phyloP scores from a whole-genome alignment of 2,113 vertebrate genomes.

The Pontoporia blainvillei region DNA sequence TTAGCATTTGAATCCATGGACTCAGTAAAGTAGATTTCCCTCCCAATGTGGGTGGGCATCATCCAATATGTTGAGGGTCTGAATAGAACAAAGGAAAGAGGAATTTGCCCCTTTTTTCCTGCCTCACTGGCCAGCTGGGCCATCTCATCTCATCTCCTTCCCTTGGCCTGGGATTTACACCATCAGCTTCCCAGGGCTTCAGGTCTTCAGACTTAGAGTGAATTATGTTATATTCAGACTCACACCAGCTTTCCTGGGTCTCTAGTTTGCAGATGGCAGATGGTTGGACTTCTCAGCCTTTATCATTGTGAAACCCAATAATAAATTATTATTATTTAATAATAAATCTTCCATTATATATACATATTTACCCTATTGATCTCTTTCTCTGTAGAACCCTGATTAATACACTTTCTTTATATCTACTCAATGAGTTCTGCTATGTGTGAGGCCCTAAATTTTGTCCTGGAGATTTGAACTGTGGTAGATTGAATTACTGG shows the following conservation, averaged over 20 bases:
- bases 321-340: not conserved
- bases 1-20: not conserved
- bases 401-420: not conserved
- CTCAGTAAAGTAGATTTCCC: not conserved
- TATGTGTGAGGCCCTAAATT: not conserved
- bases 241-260: not conserved
- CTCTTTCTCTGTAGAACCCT: not conserved
- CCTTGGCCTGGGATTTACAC: not conserved
- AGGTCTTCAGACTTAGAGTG: not conserved
- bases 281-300: not conserved
- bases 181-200: not conserved
- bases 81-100: not conserved
- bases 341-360: not conserved
- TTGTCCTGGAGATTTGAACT: not conserved
- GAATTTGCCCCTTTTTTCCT: not conserved
- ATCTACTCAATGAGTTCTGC: not conserved
- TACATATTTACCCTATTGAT: not conserved
- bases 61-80: not conserved
- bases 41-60: not conserved
- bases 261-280: not conserved
- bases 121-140: not conserved
- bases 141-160: not conserved
- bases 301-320: not conserved
- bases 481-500: not conserved
- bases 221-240: not conserved